Evolutionary conservation across 2,113 vertebrate genomes (phyloP).

Genomic region (Nanger granti): DNA sequence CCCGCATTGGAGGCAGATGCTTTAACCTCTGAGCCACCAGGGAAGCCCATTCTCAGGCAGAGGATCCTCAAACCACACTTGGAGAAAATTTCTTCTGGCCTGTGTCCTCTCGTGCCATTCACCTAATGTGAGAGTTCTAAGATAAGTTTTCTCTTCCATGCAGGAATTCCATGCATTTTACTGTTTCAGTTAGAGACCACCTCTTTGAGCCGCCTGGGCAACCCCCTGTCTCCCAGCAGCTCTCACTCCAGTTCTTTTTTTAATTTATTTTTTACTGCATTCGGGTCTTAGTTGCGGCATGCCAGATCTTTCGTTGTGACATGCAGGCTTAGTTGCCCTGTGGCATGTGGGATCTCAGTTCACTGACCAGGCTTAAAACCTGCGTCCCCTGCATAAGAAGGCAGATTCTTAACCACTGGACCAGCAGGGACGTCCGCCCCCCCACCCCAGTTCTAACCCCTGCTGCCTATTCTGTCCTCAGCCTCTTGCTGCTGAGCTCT

Average conservation of each 20-base stretch:
- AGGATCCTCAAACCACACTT: neutral
- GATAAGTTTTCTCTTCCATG: neutral
- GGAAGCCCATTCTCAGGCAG: neutral
- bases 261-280: neutral
- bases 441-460: neutral
- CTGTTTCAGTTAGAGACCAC: neutral
- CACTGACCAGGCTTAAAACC: accelerated
- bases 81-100: neutral
- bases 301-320: neutral
- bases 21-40: neutral
- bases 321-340: neutral
- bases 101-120: neutral
- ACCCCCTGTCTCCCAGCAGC: neutral
- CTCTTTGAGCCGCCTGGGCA: neutral
- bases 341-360: neutral
- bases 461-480: too few species aligned
- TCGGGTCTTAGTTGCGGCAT: neutral
- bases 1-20: neutral
- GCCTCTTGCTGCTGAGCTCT: neutral
- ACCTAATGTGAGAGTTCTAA: neutral
- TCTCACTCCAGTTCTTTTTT: neutral
- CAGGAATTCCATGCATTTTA: neutral
- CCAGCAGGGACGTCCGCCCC: neutral
- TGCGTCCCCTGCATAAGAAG: neutral
- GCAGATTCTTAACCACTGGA: neutral